Base-by-base conservation (phyloP, 2,888 invertebrate species). In the Caenorhabditis sp. region DNA sequence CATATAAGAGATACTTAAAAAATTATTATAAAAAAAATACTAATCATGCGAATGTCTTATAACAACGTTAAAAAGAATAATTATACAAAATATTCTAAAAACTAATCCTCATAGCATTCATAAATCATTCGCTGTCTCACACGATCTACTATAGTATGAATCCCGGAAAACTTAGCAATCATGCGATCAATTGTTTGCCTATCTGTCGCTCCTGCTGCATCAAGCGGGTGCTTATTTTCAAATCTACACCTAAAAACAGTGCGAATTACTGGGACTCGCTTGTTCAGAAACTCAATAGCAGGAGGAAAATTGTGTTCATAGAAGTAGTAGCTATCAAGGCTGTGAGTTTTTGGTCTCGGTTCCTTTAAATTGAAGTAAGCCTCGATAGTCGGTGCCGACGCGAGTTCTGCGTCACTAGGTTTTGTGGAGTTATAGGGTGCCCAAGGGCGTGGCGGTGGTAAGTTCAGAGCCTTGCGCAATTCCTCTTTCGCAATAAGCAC, bases 261-360 rank as follows among this genome's bases (percentile, higher is more conserved):
- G 63, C 53, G 53, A 55, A 63, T 53, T 30, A 50, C 35, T 17
- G 63, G 63, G 39, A 53, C 27, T 30, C 52, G 63, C 63, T 30
- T 30, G 63, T 63, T 37, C 41, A 63, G 50, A 39, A 55, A 63
- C 53, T 27, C 53, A 50, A 63, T 53, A 35, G 35, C 63, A 27
- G 63, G 26, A 63, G 63, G 41, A 35, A 63, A 56, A 63, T 53
- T 63, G 35, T 63, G 35, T 32, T 63, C 63, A 63, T 55, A 63
- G 37, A 63, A 52, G 63, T 39, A 55, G 22, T 30, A 52, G 63
- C 53, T 63, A 53, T 30, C 30, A 30, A 30, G 30, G 30, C 30
- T 30, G 30, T 30, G 30, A 30, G 9, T 30, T 30, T 30, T 30
- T 30, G 5, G 30, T 30, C 30, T 53, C 41, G 35, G 53, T 53